phyloP scores from a whole-genome alignment of 2,797 vertebrate genomes.

The Acestrorhynchus altus region DNA sequence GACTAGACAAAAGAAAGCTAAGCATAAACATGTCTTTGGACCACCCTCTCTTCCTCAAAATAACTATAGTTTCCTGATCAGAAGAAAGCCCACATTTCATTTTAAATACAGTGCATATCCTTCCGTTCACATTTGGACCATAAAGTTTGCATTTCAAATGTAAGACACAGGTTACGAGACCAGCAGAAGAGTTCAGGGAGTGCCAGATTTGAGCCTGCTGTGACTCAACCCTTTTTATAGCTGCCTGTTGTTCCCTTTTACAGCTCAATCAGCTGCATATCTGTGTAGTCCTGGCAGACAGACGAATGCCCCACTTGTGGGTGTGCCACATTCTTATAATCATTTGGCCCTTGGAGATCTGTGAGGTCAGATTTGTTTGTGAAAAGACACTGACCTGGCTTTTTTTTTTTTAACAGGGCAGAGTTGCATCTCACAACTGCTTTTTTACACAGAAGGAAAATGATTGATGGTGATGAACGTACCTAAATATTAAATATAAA shows the following conservation, averaged over 20 bases:
- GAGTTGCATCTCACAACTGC: too few species aligned
- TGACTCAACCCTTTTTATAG: slow-evolving; percentile 51
- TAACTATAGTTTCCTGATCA: background rate
- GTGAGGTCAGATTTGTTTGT: slow-evolving; percentile 28
- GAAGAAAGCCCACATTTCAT: background rate
- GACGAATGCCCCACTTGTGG: slow-evolving; percentile 53
- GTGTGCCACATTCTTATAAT: slow-evolving; percentile 53
- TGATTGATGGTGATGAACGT: too few species aligned
- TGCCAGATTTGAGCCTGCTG: slow-evolving; percentile 16
- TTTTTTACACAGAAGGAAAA: too few species aligned
- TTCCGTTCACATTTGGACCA: background rate
- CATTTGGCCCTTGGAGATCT: slow-evolving; percentile 48
- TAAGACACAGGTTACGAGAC: too few species aligned
- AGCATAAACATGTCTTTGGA: slow-evolving; percentile 8
- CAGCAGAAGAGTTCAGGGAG: background rate
- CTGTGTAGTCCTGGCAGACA: slow-evolving; percentile 38
- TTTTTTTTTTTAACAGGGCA: background rate
- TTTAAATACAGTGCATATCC: background rate
- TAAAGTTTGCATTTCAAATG: background rate
- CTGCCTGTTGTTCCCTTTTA: slow-evolving; percentile 62
- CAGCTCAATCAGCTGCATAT: slow-evolving; percentile 52
- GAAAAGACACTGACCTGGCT: slow-evolving; percentile 18
- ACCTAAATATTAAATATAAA: background rate
- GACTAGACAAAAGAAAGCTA: background rate
- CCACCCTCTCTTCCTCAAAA: background rate